Percentiles rank a stretch among this genome's conserved stretches.
These are phyloP conservation scores for Watsonalla binaria DNA, from an alignment of 2,888 invertebrate species.

Conservation along the genomic window DNA sequence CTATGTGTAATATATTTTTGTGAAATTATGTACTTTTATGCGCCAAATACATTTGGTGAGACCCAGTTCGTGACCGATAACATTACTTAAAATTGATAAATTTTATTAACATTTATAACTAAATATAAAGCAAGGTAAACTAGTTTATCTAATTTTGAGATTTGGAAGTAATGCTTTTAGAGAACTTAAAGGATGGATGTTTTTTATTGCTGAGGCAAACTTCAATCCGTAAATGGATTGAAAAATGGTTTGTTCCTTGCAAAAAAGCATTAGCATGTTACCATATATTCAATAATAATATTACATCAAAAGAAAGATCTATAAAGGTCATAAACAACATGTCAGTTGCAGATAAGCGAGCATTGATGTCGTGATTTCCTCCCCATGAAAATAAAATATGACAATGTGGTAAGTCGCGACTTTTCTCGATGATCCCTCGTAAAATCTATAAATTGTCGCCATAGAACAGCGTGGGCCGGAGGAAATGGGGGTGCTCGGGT, in stretches of 20 bases:
- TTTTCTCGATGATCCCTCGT: conserved; percentile 71
- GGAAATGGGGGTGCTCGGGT: conserved; percentile 56
- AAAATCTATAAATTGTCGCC: conserved; percentile 72
- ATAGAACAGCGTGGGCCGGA: conserved; percentile 39
- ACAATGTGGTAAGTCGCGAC: conserved; percentile 65
- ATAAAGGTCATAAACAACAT: conserved; percentile 18
- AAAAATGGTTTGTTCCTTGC: background rate
- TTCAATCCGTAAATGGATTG: no score
- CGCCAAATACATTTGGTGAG: no score
- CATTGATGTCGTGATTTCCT: conserved; percentile 67
- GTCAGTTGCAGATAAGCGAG: conserved; percentile 44
- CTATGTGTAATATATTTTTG: conserved; percentile 42
- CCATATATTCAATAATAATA: no score
- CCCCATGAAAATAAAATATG: conserved; percentile 66
- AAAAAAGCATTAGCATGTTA: no score
- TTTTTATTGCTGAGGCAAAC: no score
- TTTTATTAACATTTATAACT: no score
- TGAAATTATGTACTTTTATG: conserved; percentile 40
- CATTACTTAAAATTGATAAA: no score
- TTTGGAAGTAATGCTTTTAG: no score
- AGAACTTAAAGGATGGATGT: no score
- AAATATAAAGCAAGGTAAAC: background rate
- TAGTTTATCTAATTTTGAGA: no score
- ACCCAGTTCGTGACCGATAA: no score
- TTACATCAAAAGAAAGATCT: conserved; percentile 1